phyloP scores from a whole-genome alignment of 2,797 vertebrate species.

The Natrix natrix region DNA sequence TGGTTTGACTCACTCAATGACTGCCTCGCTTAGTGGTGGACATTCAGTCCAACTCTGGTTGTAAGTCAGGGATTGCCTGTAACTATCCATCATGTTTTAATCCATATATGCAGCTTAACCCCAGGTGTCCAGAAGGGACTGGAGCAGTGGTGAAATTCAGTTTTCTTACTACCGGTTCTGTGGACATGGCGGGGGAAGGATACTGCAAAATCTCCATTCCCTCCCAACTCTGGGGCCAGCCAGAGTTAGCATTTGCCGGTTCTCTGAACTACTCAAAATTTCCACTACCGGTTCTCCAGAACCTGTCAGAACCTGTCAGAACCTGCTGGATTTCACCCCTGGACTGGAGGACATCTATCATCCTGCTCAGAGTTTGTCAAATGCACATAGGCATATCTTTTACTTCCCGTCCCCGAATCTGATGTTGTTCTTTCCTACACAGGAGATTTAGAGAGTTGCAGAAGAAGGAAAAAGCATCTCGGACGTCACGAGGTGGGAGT shows the following conservation, averaged over 20 bases:
- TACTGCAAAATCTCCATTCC: too few relatives aligned
- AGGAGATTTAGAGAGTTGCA: conserved; percentile 18
- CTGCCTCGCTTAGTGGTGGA: neutral
- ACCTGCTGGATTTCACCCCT: too few relatives aligned
- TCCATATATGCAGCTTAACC: neutral
- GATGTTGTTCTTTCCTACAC: neutral
- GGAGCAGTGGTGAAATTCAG: neutral
- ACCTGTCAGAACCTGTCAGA: too few relatives aligned
- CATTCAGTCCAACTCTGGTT: neutral
- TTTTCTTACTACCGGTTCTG: too few relatives aligned
- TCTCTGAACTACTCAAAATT: too few relatives aligned
- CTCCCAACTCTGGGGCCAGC: too few relatives aligned
- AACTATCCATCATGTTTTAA: neutral
- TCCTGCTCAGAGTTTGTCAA: neutral
- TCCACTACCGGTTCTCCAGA: too few relatives aligned
- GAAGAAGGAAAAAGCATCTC: neutral
- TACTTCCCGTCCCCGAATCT: neutral
- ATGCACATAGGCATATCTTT: neutral
- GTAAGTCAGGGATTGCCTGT: neutral
- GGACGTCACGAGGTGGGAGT: neutral
- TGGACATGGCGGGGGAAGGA: too few relatives aligned
- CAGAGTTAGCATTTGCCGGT: too few relatives aligned
- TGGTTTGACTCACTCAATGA: neutral
- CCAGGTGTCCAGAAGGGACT: neutral
- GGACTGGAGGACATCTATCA: neutral